Evolutionary conservation across 2,888 invertebrate species (phyloP), one percentile per base, ranked within the genome.

Genomic region (Meteorus colon): DNA sequence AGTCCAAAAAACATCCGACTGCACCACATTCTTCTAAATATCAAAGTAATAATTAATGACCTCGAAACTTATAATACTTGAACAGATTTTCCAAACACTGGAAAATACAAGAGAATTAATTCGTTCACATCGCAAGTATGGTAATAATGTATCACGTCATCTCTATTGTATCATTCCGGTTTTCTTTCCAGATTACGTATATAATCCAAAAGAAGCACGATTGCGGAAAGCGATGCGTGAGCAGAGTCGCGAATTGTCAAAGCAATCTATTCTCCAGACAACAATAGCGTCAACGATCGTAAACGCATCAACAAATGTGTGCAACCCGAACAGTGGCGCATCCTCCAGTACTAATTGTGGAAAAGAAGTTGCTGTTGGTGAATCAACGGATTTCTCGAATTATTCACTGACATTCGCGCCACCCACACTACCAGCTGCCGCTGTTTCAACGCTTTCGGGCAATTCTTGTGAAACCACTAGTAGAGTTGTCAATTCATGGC

Each of bases 131-230:
- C 8, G 8, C 12, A 12, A 8, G 0, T 1, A 41, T 41, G 8
- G 12, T 41, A 45, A 74, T n/a, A 24, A 71, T 65, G 12, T 24
- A n/a, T 19, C 37, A 4, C 29, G 16, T 37, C 4, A 65, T 60
- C 14, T 67, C 12, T 19, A 8, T 24, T 5, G 8, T 8, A 55
- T 6, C 1, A 19, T 55, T 19, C 5, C 19, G 8, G 8, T 19
- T 24, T 24, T 55, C 6, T 55, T 87, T 90, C 14, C 90, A 92
- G 92, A 92, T 89, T 93, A 93, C 87, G 92, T 92, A 76, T 93
- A 93, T 90, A 93, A 92, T 85, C 93, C 93, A 60, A 92, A 92
- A 83, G 93, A 93, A 87, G 93, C 92, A 65, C 90, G 93, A 77
- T 89, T 92, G 85, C 90, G 92, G 76, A 93, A 93, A 86, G 92